Percentiles rank a stretch among this genome's conserved stretches.
Evolutionary conservation across 1,140 invertebrate genomes (phyloP).

Genomic region (Magallana angulata): DNA sequence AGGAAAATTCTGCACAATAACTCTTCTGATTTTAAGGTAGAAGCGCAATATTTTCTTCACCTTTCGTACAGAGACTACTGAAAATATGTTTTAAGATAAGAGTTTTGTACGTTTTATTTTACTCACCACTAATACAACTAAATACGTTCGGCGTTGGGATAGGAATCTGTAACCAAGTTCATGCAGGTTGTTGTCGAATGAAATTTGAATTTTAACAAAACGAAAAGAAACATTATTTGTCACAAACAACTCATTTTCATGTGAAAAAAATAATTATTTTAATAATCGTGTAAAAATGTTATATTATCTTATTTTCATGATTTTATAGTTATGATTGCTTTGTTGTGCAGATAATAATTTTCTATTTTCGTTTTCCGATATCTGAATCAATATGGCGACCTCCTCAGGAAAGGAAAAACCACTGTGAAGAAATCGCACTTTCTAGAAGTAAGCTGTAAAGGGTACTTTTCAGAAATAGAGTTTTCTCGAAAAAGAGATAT

Average conservation of each 20-base stretch:
- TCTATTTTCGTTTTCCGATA: not conserved
- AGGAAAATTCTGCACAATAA: not conserved
- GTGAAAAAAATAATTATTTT: not conserved
- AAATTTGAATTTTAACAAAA: conserved; percentile 12
- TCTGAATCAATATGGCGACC: conserved; percentile 16
- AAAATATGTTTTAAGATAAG: too few species aligned
- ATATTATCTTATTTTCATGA: too few species aligned
- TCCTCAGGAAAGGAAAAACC: not conserved
- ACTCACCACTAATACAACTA: not conserved
- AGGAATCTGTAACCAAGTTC: conserved; percentile 32
- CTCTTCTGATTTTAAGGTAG: too few species aligned
- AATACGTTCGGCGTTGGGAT: not conserved
- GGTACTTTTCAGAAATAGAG: not conserved
- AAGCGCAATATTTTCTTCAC: too few species aligned
- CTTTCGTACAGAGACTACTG: too few species aligned
- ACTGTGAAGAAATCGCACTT: conserved; percentile 4
- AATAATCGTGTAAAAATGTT: too few species aligned
- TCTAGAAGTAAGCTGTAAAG: not conserved
- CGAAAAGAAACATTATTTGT: not conserved
- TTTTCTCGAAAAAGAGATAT: not conserved
- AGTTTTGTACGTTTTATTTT: not conserved
- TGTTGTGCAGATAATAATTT: too few species aligned
- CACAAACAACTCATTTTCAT: not conserved
- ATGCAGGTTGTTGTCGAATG: not conserved
- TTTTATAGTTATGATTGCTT: too few species aligned